Evolutionary conservation across 2,888 invertebrate species (phyloP).

Genomic region (Nemoura dubitans): DNA sequence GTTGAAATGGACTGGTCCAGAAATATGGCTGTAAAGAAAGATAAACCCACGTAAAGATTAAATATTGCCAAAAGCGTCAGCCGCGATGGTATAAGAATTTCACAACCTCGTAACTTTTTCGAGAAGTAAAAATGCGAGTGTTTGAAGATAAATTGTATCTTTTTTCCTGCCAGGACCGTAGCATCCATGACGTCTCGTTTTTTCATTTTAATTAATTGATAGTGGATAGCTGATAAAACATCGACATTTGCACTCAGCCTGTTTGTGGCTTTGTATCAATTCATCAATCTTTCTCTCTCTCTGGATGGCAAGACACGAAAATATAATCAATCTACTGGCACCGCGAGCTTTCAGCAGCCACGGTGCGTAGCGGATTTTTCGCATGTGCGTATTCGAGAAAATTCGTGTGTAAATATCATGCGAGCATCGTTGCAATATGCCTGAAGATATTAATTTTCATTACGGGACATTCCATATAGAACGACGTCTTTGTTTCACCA

Average conservation of each 20-base stretch:
- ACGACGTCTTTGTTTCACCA: not conserved
- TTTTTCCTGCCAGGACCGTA: not conserved
- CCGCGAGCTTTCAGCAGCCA: not conserved
- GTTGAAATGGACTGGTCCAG: not conserved
- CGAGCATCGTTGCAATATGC: not conserved
- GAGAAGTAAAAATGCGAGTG: not conserved
- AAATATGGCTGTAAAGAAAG: not conserved
- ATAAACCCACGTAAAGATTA: not conserved
- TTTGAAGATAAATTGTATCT: not conserved
- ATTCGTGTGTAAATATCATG: not conserved
- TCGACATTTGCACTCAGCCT: conserved; percentile 12
- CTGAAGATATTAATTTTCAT: not conserved
- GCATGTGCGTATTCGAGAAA: not conserved
- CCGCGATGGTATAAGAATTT: not conserved
- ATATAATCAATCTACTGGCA: not conserved
- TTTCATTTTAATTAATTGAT: not conserved
- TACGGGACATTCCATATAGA: not conserved
- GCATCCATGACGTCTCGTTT: not conserved
- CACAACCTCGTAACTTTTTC: not conserved
- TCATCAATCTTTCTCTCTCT: not conserved
- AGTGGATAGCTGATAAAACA: not conserved
- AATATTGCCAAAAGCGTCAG: not conserved
- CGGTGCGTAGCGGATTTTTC: not conserved
- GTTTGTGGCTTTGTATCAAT: not conserved
- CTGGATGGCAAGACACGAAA: not conserved